A percentile compares a stretch with the other conserved stretches of the same genome.
These are phyloP conservation scores for Orestias chungarensis DNA, from an alignment of 2,797 vertebrate species.

Conservation along the genomic window DNA sequence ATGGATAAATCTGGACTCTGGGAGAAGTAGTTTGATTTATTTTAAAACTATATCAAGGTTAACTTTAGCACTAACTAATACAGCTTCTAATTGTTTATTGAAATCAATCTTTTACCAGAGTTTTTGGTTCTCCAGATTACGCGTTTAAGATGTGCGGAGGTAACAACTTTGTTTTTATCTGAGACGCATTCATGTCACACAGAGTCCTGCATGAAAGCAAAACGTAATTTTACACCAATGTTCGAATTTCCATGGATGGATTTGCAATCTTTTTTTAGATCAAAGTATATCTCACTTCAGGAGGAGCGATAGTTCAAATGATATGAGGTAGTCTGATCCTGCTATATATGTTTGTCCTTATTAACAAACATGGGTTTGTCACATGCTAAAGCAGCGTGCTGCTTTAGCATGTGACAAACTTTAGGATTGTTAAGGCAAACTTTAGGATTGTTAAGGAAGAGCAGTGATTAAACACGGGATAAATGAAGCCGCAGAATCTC, in stretches of 20 bases:
- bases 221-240: neutral
- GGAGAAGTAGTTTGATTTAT: constrained; percentile 14
- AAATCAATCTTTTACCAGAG: neutral
- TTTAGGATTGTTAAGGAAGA: constrained; percentile 34
- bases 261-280: neutral
- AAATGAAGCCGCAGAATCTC: constrained; percentile 57
- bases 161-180: neutral
- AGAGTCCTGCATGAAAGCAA: neutral
- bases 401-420: no score
- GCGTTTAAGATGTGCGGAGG: neutral
- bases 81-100: neutral
- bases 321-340: neutral
- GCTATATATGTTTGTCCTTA: neutral
- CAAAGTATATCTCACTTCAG: constrained; percentile 4
- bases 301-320: neutral
- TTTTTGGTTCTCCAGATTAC: constrained; percentile 1
- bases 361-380: constrained; percentile 12
- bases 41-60: neutral
- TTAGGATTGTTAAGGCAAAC: no score
- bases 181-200: neutral
- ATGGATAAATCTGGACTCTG: constrained; percentile 49
- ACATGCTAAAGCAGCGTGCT: constrained; percentile 1
- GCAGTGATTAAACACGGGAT: constrained; percentile 27
- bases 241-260: neutral
- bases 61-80: neutral